Evolutionary conservation across 2,797 vertebrate genomes (phyloP).

Genomic region (Semotilus atromaculatus): DNA sequence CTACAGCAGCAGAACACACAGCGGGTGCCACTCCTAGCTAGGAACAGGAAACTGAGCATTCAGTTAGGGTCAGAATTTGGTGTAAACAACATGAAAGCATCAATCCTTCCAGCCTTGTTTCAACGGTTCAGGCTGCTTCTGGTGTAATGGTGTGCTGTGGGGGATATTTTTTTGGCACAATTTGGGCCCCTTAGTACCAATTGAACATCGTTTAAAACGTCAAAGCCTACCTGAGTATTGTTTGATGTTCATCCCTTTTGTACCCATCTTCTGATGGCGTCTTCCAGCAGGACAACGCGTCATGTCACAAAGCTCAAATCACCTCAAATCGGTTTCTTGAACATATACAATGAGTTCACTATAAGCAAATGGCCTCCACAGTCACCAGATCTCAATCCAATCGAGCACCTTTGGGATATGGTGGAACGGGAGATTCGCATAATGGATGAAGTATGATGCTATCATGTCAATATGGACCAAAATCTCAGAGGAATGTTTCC

Average conservation of each 20-base stretch:
- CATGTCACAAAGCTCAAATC: background rate
- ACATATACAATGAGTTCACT: no score
- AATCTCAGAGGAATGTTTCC: no score
- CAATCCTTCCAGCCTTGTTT: background rate
- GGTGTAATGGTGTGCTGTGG: background rate
- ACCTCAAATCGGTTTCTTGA: background rate
- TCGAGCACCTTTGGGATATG: background rate
- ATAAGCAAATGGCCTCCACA: background rate
- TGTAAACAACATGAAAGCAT: background rate
- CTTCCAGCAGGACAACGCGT: background rate
- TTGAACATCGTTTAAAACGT: no score
- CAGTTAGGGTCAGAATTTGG: background rate
- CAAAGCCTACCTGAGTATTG: background rate
- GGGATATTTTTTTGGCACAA: background rate
- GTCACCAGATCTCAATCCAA: background rate
- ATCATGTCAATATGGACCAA: no score
- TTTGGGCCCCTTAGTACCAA: background rate
- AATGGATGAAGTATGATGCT: no score
- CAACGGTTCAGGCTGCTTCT: background rate
- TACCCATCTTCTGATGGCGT: background rate
- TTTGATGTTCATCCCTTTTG: background rate
- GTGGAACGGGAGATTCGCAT: background rate
- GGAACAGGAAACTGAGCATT: no score
- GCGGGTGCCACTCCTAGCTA: no score
- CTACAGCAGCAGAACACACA: background rate